Evolutionary conservation across 2,797 vertebrate species (phyloP), one percentile per base, ranked within the genome.

Genomic region (Sandelia bainsii): DNA sequence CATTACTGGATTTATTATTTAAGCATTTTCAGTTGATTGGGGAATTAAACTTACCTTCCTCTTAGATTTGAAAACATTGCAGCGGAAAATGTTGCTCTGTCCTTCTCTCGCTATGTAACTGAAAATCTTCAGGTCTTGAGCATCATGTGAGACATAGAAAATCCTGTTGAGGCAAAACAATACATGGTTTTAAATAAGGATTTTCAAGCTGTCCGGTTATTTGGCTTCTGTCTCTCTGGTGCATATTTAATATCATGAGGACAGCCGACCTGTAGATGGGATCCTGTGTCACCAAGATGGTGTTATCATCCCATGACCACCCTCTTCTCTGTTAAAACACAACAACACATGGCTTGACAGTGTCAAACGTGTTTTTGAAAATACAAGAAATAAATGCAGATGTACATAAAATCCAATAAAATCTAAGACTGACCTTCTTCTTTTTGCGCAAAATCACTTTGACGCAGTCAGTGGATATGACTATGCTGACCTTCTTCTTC

Each of bases 51-150:
- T 71, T 91, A 99, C 98, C 96, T 99, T 99, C 84, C 98, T 97
- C 92, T 99, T 99, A 34, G 97, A 99, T 83, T 99, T 99, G 92
- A 99, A 99, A 77, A 99, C 98, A 0, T 99, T 99, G 91, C 98
- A 99, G 78, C 95, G 95, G 92, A 99, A 99, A 66, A 96, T 25
- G 14, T 98, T 99, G 91, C 94, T 98, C 89, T 97, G 94, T 17
- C 97, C 97, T 12, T 99, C 98, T 81, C 97, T 94, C 1, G 97
- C 97, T 9, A 99, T 99, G 61, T 99, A 99, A 81, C 98, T 99
- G 92, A 99, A 99, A 91, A 99, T 99, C 93, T 99, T 99, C 65
- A 99, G 79, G 90, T 99, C 97, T 82, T 99, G 98, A 62, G 98
- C 98, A 62, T 99, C 98, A 0, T 99, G 98, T 0, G 98, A 99